Base-by-base conservation (phyloP, 2,888 invertebrate species). In the Neoascia interrupta region DNA sequence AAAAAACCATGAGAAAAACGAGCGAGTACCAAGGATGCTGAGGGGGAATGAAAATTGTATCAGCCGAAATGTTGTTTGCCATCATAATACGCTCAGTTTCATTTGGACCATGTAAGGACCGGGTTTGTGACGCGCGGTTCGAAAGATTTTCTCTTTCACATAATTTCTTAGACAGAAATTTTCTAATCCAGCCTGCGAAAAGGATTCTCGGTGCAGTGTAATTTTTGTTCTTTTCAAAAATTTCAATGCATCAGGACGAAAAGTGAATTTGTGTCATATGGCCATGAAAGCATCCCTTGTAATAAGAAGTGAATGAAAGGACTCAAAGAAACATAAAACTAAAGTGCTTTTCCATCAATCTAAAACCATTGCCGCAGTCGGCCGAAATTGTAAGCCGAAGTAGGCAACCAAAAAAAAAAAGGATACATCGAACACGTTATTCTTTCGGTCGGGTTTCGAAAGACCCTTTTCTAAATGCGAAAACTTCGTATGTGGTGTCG, bases 51-150 rank as follows among this genome's bases (percentile, higher is more conserved):
- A 73, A 72, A 72, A 61, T 66, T 79, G 79, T 73, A 61, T 79
- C 73, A 66, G 72, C 66, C 61, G 73, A 79, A 79, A 73, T 73
- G 49, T 51, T 79, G 72, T 73, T 73, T 73, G 73, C 79, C 43
- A 79, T 66, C 79, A 73, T 61, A 79, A 79, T 79, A 61, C 26
- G 63, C 80, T 80, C 74, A 80, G 80, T 80, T 80, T 74, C 74
- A 68, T 68, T 80, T 80, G 74, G 68, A 80, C 80, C 73, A 74
- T 80, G 80, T 63, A 69, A 74, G 80, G 37, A 80, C 58, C 74
- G 80, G 80, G 80, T 49, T 79, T 61, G 66, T 68, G 79, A 73
- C 73, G 79, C 66, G 73, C 79, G 79, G 60, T 79, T 56, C 19
- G n/a, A n/a, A 61, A 10, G 28, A 39, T 51, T 36, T 49, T 56